Evolutionary conservation across 2,888 invertebrate genomes (phyloP).

Genomic region (Hypsopygia costalis): DNA sequence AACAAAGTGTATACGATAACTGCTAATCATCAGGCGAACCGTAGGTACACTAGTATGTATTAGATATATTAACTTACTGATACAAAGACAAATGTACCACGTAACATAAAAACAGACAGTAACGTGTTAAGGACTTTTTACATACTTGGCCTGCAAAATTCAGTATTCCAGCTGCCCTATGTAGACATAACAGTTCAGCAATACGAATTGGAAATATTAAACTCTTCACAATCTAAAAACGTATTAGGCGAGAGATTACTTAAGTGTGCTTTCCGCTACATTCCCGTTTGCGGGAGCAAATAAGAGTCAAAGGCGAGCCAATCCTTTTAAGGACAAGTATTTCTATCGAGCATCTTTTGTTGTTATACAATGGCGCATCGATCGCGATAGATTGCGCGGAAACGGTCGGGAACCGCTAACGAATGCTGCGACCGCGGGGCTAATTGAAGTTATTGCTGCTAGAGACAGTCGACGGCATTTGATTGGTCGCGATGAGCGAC

Average conservation of each 20-base stretch:
- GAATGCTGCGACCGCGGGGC: slow-evolving; percentile 43
- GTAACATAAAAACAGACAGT: too few relatives aligned
- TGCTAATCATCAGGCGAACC: too few relatives aligned
- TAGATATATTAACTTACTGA: too few relatives aligned
- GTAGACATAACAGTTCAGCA: too few relatives aligned
- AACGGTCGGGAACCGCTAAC: slow-evolving; percentile 60
- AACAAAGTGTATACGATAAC: too few relatives aligned
- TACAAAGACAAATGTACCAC: too few relatives aligned
- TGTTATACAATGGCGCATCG: slow-evolving; percentile 68
- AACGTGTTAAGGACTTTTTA: too few relatives aligned
- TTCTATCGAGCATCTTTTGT: slow-evolving; percentile 70
- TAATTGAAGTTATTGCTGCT: slow-evolving; percentile 66
- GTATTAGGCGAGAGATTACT: background rate
- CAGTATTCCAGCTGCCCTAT: too few relatives aligned
- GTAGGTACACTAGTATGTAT: too few relatives aligned
- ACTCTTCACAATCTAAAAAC: background rate
- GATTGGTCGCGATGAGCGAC: slow-evolving; percentile 1
- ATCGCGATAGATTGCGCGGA: slow-evolving; percentile 59
- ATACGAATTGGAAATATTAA: too few relatives aligned
- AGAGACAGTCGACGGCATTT: slow-evolving; percentile 10
- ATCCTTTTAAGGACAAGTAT: slow-evolving; percentile 60
- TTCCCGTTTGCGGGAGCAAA: slow-evolving; percentile 47
- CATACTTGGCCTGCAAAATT: too few relatives aligned
- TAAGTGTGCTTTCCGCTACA: slow-evolving; percentile 1
- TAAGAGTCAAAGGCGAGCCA: slow-evolving; percentile 46